Base-by-base conservation (phyloP, 64 coral and sea anemone genomes). In the Stichodactyla mertensii region DNA sequence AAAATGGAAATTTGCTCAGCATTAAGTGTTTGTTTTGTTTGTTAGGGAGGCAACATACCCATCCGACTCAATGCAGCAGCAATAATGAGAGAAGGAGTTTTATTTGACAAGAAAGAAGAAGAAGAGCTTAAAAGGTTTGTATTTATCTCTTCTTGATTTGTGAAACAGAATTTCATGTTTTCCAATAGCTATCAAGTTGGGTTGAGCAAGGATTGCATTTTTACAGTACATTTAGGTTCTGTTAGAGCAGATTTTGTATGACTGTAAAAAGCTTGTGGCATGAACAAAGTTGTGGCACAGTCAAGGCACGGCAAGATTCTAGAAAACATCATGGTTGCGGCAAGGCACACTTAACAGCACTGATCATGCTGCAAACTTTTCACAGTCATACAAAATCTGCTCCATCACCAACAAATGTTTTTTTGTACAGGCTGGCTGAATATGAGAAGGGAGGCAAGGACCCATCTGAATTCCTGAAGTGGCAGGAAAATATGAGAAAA, bases 31-130 rank as follows among this genome's bases (percentile, higher is more conserved):
- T 79, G 6, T 77, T 54, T 59, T 13, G 22, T 54, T 6, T 84
- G 55, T 74, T 71, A 99, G 97, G 36, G 81, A 56, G 93, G 88
- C 4, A 95, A 95, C 31, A 86, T 99, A 87, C 93, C 97, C 7
- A 99, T 99, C 86, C 92, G 91, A 51, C 45, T 99, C 51, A 99
- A 99, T 86, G 93, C 97, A 1, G 91, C 97, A 64, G 87, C 97
- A 14, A 99, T 99, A 12, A 95, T 99, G 97, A 95, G 97, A 88
- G 97, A 99, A 84, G 97, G 97, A 59, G 82, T 92, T 74, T 61
- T 99, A 15, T 99, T 95, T 92, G 92, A 95, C 64, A 99, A 99
- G 83, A 99, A 89, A 70, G 97, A 99, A 86, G 90, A 99, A 81
- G 88, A 99, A 26, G 97, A 95, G 61, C 85, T 99, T 4, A 92